Base-by-base conservation (phyloP, 2,113 vertebrate genomes). In the Anseranas semipalmata region DNA sequence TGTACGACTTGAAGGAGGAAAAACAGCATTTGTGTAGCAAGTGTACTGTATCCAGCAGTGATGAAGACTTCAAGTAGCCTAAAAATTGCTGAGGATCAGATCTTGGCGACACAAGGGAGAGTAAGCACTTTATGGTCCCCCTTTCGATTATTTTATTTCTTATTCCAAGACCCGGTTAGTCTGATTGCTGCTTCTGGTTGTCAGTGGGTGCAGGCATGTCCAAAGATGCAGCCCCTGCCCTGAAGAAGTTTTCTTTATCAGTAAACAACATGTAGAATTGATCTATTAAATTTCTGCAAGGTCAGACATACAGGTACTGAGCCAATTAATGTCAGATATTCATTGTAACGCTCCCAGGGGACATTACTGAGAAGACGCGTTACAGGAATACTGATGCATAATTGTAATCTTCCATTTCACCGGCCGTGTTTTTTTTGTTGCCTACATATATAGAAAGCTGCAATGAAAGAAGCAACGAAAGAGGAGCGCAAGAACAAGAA, bases 321-420 rank as follows among this genome's bases (percentile, higher is more conserved):
- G 97, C 95, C 97, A 98, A 98, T 98, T 98, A 98, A 98, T 94
- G 97, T 85, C 95, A 96, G 96, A 93, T 97, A 97, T 89, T 98
- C 97, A 96, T 96, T 96, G 97, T 95, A 95, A 95, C 80, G 12
- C 70, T 98, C 98, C 97, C 98, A 58, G 35, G 96, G 97, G 98
- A 98, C 18, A 90, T 59, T 87, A 82, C 95, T 87, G 94, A 96
- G 96, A 95, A 91, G 96, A 93, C 78, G 5, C 16, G 6, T 94
- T 97, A 97, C 96, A 95, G 87, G 97, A 98, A 98, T 98, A 98
- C 94, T 96, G 97, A 98, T 97, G 97, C 92, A 87, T 97, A 97
- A 97, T 95, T 97, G 97, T 96, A 93, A 95, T 96, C 96, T 97
- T 96, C 96, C 94, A 96, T 98, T 97, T 97, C 96, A 96, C 95